These are phyloP conservation scores for Lasioglossum malachurum DNA, from an alignment of 2,888 invertebrate genomes.

Conservation along the genomic window DNA sequence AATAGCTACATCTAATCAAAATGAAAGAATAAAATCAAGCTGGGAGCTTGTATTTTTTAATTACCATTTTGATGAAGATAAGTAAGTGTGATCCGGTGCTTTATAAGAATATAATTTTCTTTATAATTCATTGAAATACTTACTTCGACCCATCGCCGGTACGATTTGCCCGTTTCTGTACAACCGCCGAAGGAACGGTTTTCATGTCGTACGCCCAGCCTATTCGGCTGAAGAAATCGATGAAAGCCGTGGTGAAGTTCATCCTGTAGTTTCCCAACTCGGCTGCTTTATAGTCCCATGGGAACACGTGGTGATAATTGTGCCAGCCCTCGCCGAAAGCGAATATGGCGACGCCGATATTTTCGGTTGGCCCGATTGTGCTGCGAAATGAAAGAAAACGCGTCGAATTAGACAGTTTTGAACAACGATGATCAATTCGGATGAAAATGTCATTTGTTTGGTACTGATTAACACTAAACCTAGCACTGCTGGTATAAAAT, in stretches of 20 bases:
- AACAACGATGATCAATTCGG: background rate
- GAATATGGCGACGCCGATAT: slow-evolving; percentile 88
- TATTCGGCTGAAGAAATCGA: slow-evolving; percentile 89
- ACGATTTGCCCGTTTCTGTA: slow-evolving; percentile 89
- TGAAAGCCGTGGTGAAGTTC: slow-evolving; percentile 87
- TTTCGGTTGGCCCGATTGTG: slow-evolving; percentile 90
- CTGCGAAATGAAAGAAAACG: slow-evolving; percentile 81
- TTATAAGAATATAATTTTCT: background rate
- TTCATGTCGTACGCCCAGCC: slow-evolving; percentile 95
- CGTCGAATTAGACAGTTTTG: background rate
- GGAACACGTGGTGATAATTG: slow-evolving; percentile 97
- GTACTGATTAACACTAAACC: too few relatives aligned
- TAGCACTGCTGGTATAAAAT: too few relatives aligned
- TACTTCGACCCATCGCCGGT: slow-evolving; percentile 90
- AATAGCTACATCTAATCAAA: too few relatives aligned
- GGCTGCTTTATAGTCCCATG: slow-evolving; percentile 96
- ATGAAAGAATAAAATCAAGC: too few relatives aligned
- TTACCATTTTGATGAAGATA: too few relatives aligned
- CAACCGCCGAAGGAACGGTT: slow-evolving; percentile 90
- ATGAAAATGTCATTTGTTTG: too few relatives aligned
- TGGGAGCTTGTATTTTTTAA: too few relatives aligned
- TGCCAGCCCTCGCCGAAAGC: slow-evolving; percentile 95
- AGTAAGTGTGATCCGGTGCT: too few relatives aligned
- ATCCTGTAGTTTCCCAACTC: slow-evolving; percentile 89
- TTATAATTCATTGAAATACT: background rate